Evolutionary conservation across 2,113 vertebrate species (phyloP), one percentile per base, ranked within the genome.

Genomic region (Copsychus sechellarum): DNA sequence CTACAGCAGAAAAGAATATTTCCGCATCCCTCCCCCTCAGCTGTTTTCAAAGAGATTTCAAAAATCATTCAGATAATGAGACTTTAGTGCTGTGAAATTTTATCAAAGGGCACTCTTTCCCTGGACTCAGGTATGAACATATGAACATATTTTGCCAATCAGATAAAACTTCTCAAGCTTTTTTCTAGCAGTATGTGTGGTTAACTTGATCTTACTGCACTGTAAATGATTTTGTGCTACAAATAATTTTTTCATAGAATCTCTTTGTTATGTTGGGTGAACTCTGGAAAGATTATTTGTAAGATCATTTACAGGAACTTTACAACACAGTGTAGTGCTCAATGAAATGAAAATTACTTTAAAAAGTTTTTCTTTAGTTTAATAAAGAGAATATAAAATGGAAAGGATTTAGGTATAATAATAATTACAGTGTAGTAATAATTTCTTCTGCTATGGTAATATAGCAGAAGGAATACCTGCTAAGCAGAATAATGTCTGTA

Each of bases 101-200:
- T 96, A 97, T 97, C 97, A 97, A 96, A 96, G 87, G 90, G 56
- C 95, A 91, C 80, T 97, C 83, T 96, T 79, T 95, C 96, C 85
- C 90, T 94, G 92, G 96, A 90, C 94, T 97, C 92, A 43, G 95
- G 94, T 96, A 95, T 93, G 86, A 97, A 92, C 94, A 82, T 96
- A 95, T 93, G 86, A 97, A 92, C 94, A 82, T 95, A 90, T 97
- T 98, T 98, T 97, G 93, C 92, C 95, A 97, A 98, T 97, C 96
- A 97, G 95, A 98, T 97, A 97, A 97, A 97, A 97, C 88, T 96
- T 98, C 77, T 64, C 66, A 48, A 85, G 80, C n/a, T 93, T 96
- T 92, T 95, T 96, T 88, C 95, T 96, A 86, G 91, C 90, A 92
- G 88, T 95, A 78, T 84, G 92, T 81, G 79, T 94, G 92, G 90